Conservation (phyloP, 2,113 vertebrate genomes). For the Cyanocitta stelleri region DNA sequence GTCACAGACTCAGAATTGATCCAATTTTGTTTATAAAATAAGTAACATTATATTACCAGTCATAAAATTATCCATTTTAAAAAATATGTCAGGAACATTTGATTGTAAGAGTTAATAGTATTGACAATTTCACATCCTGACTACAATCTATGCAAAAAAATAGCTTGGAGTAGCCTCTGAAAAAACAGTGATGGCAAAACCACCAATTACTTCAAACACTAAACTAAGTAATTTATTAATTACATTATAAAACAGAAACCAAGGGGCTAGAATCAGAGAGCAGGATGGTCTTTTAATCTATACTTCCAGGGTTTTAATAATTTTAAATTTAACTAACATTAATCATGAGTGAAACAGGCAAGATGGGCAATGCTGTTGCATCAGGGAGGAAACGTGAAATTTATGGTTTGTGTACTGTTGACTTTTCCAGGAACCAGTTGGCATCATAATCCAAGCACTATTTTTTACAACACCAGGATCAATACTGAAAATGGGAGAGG, state of each 20-base stretch:
- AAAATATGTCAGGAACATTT: neutral
- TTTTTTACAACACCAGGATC: conserved; percentile 16
- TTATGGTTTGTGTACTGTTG: neutral
- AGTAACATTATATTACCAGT: neutral
- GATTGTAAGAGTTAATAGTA: neutral
- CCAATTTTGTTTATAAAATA: neutral
- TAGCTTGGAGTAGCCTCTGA: neutral
- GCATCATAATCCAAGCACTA: neutral
- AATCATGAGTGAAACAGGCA: neutral
- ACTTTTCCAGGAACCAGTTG: neutral
- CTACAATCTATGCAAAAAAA: neutral
- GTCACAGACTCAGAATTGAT: neutral
- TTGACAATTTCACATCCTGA: neutral
- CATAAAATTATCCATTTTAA: neutral
- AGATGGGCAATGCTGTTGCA: neutral
- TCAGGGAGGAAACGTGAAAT: neutral
- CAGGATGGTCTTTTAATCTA: neutral
- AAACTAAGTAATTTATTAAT: neutral
- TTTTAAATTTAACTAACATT: neutral
- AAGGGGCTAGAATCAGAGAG: neutral
- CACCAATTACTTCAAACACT: neutral
- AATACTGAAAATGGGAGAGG: conserved; percentile 54
- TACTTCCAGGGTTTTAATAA: neutral
- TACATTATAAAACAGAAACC: neutral
- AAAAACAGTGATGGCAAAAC: neutral